These are phyloP conservation scores for Astreopora myriophthalma DNA, from an alignment of 64 coral and sea anemone species.

Conservation along the genomic window DNA sequence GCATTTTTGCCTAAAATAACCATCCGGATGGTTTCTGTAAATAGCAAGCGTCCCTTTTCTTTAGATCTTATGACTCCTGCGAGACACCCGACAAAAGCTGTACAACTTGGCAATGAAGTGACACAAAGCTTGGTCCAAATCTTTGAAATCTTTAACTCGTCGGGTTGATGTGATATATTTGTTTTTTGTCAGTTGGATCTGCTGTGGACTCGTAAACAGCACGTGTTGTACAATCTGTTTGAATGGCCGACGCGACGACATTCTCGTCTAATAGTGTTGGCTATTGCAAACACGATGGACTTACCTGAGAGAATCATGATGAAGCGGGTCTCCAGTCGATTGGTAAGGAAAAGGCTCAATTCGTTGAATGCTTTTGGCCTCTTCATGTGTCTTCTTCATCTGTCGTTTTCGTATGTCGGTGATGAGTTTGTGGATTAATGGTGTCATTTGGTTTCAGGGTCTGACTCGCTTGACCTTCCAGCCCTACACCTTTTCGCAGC, in stretches of 20 bases:
- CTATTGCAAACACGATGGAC: conserved; percentile 98
- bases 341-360: conserved; percentile 49
- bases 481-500: conserved; percentile 91
- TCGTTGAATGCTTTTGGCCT: neutral
- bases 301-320: conserved; percentile 99
- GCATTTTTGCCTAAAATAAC: no score
- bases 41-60: no score
- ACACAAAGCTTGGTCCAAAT: no score
- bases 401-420: neutral
- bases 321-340: conserved; percentile 90
- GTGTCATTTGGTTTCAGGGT: conserved; percentile 57
- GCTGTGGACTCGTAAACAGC: conserved; percentile 96
- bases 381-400: no score
- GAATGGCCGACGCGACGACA: conserved; percentile 95
- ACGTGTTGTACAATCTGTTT: conserved; percentile 96
- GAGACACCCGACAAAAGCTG: no score
- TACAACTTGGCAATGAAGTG: no score
- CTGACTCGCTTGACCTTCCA: conserved; percentile 94
- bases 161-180: neutral
- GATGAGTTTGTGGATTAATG: neutral
- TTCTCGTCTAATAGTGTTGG: conserved; percentile 84
- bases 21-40: no score
- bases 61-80: no score
- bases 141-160: neutral
- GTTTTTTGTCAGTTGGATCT: conserved; percentile 77